Percentiles rank a stretch among this genome's conserved stretches.
Conservation (phyloP, 2,888 invertebrate genomes). For the Drosophila atroscutellata region DNA sequence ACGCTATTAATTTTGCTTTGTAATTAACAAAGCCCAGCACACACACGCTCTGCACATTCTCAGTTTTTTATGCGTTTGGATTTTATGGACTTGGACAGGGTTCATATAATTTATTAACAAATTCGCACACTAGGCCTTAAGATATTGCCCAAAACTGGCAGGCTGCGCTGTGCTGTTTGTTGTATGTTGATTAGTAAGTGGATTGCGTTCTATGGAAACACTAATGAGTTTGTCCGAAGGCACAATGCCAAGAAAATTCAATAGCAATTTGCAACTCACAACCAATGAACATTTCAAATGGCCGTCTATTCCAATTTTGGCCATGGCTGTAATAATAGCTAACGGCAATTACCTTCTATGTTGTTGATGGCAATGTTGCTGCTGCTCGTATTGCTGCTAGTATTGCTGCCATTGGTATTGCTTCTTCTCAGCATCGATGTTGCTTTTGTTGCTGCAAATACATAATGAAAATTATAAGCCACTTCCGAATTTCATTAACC, state of each 20-base stretch:
- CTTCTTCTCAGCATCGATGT: conserved; percentile 16
- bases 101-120: conserved; percentile 74
- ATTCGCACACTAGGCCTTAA: conserved; percentile 58
- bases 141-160: conserved; percentile 13
- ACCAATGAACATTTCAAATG: conserved; percentile 45
- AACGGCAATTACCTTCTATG: conserved; percentile 66
- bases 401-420: conserved; percentile 19
- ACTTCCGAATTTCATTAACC: conserved; percentile 81
- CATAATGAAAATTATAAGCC: conserved; percentile 75
- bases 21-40: conserved; percentile 62
- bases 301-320: conserved; percentile 35
- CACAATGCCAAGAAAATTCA: conserved; percentile 59
- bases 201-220: conserved; percentile 19
- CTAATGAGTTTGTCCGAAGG: conserved; percentile 56
- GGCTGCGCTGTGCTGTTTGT: conserved; percentile 3
- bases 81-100: conserved; percentile 64
- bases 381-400: conserved; percentile 9
- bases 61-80: conserved; percentile 63
- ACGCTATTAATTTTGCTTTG: conserved; percentile 78
- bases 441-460: conserved; percentile 44
- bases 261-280: conserved; percentile 60
- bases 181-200: conserved; percentile 62
- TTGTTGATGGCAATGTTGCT: not conserved
- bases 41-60: conserved; percentile 34
- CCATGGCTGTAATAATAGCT: conserved; percentile 63